Evolutionary conservation across 2,797 vertebrate genomes (phyloP), one percentile per base, ranked within the genome.

Genomic region (Sphenodon punctatus): DNA sequence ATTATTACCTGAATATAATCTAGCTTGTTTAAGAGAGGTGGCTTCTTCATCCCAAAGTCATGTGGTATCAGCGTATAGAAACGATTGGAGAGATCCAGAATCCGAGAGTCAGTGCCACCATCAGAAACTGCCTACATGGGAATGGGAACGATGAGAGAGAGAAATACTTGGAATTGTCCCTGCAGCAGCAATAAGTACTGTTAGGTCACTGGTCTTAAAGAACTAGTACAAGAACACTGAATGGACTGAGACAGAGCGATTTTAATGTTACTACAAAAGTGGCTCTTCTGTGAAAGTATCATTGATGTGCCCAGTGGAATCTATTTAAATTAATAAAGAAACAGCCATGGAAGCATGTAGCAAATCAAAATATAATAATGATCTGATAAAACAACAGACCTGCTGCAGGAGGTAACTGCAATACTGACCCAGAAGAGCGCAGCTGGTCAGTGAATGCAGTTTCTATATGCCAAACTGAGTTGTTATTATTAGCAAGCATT

Each of bases 11-110:
- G 98, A 90, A 99, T 98, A 75, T 98, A 98, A 86, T 99, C 97
- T 71, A 97, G 70, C 27, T 96, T 98, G 91, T 94, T 98, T 55
- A 99, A 95, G 36, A 99, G 96, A 0, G 98, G 98, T 8, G 98
- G 99, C 67, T 99, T 99, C 95, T 99, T 99, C 98, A 99, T 99
- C 46, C 98, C 98, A 5, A 99, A 99, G 95, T 99, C 98, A 8
- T 99, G 98, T 68, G 99, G 98, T 65, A 99, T 99, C 49, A 99
- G 94, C 2, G 99, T 99, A 90, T 99, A 99, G 94, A 99, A 99
- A 63, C 98, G 98, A 88, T 99, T 99, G 74, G 98, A 99, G 39
- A 99, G 97, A 84, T 99, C 99, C 93, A 99, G 92, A 60, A 99
- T 96, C 85, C 97, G 97, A 2, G 98, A 93, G 76, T 99, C 98